Conservation (phyloP, 2,797 vertebrate species). For the Xenopus petersii region DNA sequence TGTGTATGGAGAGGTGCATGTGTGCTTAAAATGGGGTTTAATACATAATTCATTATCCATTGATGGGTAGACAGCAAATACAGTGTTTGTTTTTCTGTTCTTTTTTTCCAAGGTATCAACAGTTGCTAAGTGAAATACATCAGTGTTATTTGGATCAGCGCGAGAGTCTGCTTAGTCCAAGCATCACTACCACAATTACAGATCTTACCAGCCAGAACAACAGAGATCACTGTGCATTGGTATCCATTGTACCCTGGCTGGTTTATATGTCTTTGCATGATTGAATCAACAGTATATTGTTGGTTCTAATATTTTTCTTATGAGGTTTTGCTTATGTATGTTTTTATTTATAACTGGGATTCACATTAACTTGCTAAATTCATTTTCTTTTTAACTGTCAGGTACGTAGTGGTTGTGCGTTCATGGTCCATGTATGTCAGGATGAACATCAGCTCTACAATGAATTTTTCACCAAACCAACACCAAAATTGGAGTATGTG, state of each 20-base stretch:
- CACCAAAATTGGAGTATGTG: constrained; percentile 90
- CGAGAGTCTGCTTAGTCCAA: constrained; percentile 85
- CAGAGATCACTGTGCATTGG: constrained; percentile 97
- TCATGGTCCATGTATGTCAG: constrained; percentile 98
- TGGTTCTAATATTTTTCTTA: no score
- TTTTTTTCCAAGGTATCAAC: constrained; percentile 77
- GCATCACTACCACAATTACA: constrained; percentile 89
- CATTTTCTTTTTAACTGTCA: constrained; percentile 50
- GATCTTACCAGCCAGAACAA: constrained; percentile 91
- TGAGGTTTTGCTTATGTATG: no score
- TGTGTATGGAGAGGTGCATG: no score
- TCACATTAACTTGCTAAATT: no score
- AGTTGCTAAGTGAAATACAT: constrained; percentile 89
- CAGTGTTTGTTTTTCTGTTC: neutral
- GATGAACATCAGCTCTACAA: constrained; percentile 94
- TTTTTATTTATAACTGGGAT: no score
- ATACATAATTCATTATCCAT: no score
- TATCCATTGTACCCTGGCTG: constrained; percentile 50
- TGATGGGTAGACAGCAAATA: no score
- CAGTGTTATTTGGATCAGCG: constrained; percentile 94
- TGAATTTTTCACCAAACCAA: constrained; percentile 94
- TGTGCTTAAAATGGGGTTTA: no score
- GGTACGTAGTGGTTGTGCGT: constrained; percentile 97
- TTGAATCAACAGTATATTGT: no score
- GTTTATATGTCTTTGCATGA: no score